These are phyloP conservation scores for Trichogramma pretiosum DNA, from an alignment of 1,140 invertebrate species.

Conservation along the genomic window DNA sequence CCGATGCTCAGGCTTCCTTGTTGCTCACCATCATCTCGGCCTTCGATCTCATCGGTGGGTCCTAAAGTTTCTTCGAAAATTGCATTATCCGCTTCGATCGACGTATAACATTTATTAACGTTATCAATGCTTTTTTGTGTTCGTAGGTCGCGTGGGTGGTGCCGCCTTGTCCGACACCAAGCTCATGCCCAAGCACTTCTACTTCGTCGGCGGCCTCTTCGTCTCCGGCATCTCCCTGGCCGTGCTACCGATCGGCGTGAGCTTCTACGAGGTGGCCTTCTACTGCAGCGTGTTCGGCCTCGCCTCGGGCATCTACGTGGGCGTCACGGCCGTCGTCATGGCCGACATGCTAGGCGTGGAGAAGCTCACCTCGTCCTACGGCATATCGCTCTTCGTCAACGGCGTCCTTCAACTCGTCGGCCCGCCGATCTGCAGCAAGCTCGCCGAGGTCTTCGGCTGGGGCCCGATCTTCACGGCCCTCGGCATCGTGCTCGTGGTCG, in stretches of 20 bases:
- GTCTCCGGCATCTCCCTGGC: conserved; percentile 65
- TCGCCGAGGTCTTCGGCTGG: conserved; percentile 58
- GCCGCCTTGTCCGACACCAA: conserved; percentile 69
- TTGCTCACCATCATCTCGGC: conserved; percentile 69
- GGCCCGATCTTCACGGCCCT: conserved; percentile 61
- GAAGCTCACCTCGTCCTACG: conserved; percentile 72
- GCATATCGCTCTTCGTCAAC: conserved; percentile 75
- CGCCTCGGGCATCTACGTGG: conserved; percentile 76
- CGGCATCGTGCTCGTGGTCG: conserved; percentile 63
- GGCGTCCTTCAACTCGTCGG: conserved; percentile 70
- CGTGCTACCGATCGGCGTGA: conserved; percentile 54
- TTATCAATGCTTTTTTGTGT: no score
- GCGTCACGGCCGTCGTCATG: conserved; percentile 76
- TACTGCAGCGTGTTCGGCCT: conserved; percentile 71
- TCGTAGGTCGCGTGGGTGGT: conserved; percentile 56
- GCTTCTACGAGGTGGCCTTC: conserved; percentile 48
- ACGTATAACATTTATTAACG: no score
- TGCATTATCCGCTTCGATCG: no score
- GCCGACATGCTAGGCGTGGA: conserved; percentile 76
- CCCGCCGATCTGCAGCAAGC: conserved; percentile 65
- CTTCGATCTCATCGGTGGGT: conserved; percentile 62
- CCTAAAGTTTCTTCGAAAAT: background rate
- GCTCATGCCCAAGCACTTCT: conserved; percentile 66
- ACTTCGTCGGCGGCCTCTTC: conserved; percentile 68
- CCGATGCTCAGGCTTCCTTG: conserved; percentile 58